Conservation (phyloP, 2,113 vertebrate species). For the Sigmodon hispidus region DNA sequence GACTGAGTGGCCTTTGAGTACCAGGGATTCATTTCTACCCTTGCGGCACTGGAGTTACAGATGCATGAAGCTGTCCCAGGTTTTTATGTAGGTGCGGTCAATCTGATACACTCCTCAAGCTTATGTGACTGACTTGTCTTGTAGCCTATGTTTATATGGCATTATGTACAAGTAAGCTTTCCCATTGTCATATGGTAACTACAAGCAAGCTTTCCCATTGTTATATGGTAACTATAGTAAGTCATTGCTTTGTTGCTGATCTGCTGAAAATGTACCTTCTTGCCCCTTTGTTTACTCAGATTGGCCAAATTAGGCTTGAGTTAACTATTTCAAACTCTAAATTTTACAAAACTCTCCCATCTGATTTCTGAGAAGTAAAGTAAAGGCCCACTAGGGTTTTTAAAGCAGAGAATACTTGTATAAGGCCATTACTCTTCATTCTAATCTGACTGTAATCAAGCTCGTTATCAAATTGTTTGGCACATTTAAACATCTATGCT, state of each 20-base stretch:
- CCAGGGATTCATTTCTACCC: not conserved
- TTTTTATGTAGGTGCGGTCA: not conserved
- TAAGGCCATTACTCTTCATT: slow-evolving; percentile 52
- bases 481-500: slow-evolving; percentile 59
- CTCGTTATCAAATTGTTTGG: slow-evolving; percentile 67
- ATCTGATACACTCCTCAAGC: not conserved
- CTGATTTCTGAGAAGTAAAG: slow-evolving; percentile 59
- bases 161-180: slow-evolving; percentile 8
- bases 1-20: not conserved
- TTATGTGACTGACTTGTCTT: not conserved
- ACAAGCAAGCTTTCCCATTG: not conserved
- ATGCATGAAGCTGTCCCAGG: not conserved
- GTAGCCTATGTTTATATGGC: not conserved
- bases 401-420: slow-evolving; percentile 47
- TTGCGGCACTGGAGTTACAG: not conserved
- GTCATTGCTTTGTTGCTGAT: slow-evolving; percentile 25
- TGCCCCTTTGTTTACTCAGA: not conserved
- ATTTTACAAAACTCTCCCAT: slow-evolving; percentile 44
- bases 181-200: not conserved
- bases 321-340: slow-evolving; percentile 27
- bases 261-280: not conserved
- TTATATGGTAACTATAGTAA: slow-evolving; percentile 25
- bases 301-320: not conserved
- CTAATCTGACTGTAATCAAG: slow-evolving; percentile 35
- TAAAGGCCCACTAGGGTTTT: slow-evolving; percentile 48